Evolutionary conservation across 2,888 invertebrate genomes (phyloP), one percentile per base, ranked within the genome.

Genomic region (Reticulitermes lucifugus): DNA sequence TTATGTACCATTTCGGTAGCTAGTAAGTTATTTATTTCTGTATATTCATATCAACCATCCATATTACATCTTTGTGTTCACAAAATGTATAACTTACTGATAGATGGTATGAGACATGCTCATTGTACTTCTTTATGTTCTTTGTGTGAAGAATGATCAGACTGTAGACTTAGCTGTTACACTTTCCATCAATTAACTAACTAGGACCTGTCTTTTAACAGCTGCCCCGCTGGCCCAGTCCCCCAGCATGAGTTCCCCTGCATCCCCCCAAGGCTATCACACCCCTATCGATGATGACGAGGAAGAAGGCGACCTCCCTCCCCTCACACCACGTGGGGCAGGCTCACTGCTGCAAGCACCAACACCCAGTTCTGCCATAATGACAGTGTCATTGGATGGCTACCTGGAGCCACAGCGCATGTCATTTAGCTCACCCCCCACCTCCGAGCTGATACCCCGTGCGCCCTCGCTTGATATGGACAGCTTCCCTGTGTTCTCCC

Each of bases 361-460:
- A 60, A 83, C 87, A 60, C 97, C 97, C 0, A 96, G 96, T 86
- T 97, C 97, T 0, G 97, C 96, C 0, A 93, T 96, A 10, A 95
- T 96, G 93, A 96, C 97, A 0, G 95, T 96, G 10, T 96, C 96
- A 2, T 93, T 97, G 55, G 97, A 97, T 88, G 97, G 95, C 41
- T 98, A 97, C 89, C 92, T 97, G 87, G 97, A 98, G 89, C 96
- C 96, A 0, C 95, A 95, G 46, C 93, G 96, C 81, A 95, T 97
- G 88, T 97, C 96, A 0, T 95, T 96, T 90, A 94, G 95, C 88
- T 96, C 96, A 12, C 95, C 96, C 21, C 94, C 96, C 6, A 93
- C 94, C 88, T 95, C 96, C 84, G 96, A 96, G 87, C 91, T 95
- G 77, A 77, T 86, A 22, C 88, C 87, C 25, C 93, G 95, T 46